These are phyloP conservation scores for Malaclemys terrapin DNA, from an alignment of 2,113 vertebrate genomes.

Conservation along the genomic window DNA sequence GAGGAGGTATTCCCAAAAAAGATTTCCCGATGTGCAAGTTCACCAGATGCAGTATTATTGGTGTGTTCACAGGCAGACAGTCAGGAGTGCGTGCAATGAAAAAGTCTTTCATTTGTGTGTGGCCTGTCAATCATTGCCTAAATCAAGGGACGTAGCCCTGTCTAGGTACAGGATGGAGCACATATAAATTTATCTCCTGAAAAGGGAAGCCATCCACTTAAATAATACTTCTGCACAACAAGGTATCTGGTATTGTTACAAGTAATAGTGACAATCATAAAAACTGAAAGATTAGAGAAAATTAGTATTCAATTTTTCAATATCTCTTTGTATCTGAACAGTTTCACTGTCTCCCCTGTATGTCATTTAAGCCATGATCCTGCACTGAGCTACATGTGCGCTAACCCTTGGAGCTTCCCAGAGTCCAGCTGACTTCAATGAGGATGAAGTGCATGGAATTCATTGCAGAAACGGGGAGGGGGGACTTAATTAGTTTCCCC, in stretches of 20 bases:
- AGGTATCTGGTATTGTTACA: background rate
- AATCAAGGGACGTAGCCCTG: background rate
- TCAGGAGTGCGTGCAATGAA: background rate
- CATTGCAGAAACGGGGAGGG: background rate
- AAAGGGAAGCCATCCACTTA: background rate
- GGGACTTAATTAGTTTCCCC: background rate
- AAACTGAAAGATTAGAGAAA: background rate
- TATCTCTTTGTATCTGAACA: background rate
- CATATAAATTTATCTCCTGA: background rate
- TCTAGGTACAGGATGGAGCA: too few species aligned
- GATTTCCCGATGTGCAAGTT: background rate
- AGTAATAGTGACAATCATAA: rapidly evolving
- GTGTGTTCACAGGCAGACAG: background rate
- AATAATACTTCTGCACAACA: background rate
- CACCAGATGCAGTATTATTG: background rate
- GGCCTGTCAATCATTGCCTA: too few species aligned
- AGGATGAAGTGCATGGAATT: background rate
- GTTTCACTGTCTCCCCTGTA: background rate
- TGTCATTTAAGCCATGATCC: background rate
- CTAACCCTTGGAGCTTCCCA: too few species aligned
- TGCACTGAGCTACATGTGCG: background rate
- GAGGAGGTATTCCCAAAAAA: background rate
- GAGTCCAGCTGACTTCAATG: background rate
- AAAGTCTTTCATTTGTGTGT: background rate
- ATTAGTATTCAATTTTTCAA: background rate